These are phyloP conservation scores for Aurelia coerulea DNA, from an alignment of 30 jellyfish, hydroid and myxozoan genomes.

Conservation along the genomic window DNA sequence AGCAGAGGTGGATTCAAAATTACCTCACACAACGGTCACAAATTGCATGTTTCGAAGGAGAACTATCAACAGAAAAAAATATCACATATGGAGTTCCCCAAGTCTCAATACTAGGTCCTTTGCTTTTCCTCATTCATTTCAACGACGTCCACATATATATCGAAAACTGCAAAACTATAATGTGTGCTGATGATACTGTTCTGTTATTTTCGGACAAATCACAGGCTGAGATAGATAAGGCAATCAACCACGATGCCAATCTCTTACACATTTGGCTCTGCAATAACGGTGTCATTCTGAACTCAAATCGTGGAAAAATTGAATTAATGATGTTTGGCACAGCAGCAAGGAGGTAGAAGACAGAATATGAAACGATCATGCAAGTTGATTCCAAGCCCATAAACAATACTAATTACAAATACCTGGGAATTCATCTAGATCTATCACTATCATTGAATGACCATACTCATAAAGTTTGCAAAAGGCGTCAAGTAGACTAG, in stretches of 20 bases:
- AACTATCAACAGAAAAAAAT: neutral
- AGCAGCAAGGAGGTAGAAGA: constrained; percentile 48
- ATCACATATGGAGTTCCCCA: too few relatives aligned
- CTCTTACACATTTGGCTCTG: neutral
- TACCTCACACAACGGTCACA: constrained; percentile 47
- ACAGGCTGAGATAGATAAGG: too few relatives aligned
- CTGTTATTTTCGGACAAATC: too few relatives aligned
- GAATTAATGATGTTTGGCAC: constrained; percentile 61
- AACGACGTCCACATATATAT: constrained; percentile 46
- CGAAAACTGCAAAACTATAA: neutral
- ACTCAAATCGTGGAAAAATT: constrained; percentile 35
- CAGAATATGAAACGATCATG: constrained; percentile 9
- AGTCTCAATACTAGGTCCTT: too few relatives aligned
- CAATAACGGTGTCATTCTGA: constrained; percentile 45
- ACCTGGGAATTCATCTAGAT: constrained; percentile 50
- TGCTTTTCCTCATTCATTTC: neutral
- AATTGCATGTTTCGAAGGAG: constrained; percentile 53
- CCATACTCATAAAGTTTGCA: constrained; percentile 46
- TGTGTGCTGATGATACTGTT: too few relatives aligned
- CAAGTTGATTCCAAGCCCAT: constrained; percentile 16
- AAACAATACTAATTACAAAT: constrained; percentile 40
- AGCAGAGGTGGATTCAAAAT: constrained; percentile 35
- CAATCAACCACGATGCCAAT: too few relatives aligned
- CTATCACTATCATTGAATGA: constrained; percentile 23
- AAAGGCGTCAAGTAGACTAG: constrained; percentile 50